phyloP scores from a whole-genome alignment of 2,113 vertebrate species.

The Pluvialis apricaria region DNA sequence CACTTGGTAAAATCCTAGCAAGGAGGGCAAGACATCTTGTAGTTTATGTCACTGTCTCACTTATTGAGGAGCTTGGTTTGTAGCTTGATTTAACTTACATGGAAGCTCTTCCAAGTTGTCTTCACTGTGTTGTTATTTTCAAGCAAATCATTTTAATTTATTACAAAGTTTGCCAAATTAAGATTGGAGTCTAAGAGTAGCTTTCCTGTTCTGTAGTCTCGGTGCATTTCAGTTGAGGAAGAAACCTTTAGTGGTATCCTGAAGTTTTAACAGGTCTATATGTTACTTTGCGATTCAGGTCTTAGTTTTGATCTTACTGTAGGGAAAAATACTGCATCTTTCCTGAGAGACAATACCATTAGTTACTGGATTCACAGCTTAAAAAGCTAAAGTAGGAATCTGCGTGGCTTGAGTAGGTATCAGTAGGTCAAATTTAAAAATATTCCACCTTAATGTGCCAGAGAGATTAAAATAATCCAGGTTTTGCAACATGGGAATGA shows the following conservation, averaged over 20 bases:
- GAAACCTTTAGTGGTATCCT: not conserved
- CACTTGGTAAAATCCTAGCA: not conserved
- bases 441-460: not conserved
- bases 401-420: rapidly evolving
- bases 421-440: not conserved
- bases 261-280: not conserved
- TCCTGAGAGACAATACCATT: not conserved
- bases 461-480: not conserved
- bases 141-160: not conserved
- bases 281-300: not conserved
- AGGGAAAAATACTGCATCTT: not conserved
- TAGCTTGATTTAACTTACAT: not conserved
- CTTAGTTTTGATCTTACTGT: not conserved
- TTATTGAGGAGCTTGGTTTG: not conserved
- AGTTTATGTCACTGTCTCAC: not conserved
- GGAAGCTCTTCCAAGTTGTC: not conserved
- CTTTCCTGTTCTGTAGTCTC: not conserved
- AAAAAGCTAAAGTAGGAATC: not conserved
- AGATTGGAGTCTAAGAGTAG: not conserved
- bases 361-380: not conserved
- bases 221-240: not conserved
- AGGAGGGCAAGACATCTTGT: not conserved
- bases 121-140: not conserved
- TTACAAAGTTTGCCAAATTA: not conserved
- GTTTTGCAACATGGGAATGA: not conserved